Evolutionary conservation across 2,113 vertebrate genomes (phyloP).

Genomic region (Hippocampus comes): DNA sequence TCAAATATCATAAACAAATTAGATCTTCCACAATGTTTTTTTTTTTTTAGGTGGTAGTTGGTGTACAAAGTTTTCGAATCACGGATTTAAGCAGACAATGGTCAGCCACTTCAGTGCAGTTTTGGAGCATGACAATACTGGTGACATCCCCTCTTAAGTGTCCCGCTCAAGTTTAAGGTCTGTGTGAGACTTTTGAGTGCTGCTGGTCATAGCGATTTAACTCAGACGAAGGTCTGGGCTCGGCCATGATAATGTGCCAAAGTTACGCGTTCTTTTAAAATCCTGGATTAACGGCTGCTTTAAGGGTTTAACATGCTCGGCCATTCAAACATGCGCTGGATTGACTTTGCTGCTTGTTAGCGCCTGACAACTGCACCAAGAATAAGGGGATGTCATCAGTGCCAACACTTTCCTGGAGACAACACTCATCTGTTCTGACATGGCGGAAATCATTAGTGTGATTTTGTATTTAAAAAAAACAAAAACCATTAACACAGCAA

Average conservation of each 20-base stretch:
- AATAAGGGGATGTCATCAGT: not conserved
- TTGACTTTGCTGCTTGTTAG: conserved; percentile 63
- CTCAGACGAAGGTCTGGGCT: conserved; percentile 57
- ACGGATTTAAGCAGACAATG: not conserved
- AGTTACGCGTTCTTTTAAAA: conserved; percentile 64
- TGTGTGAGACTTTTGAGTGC: conserved; percentile 47
- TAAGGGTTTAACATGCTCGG: conserved; percentile 71
- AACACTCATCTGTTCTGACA: not conserved
- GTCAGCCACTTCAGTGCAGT: not conserved
- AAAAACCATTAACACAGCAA: not conserved
- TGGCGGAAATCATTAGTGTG: not conserved
- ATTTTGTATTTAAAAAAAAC: not conserved
- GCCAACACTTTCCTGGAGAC: not conserved
- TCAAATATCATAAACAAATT: not conserved
- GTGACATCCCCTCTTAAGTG: not conserved
- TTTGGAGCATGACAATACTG: not conserved
- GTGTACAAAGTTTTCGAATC: not conserved
- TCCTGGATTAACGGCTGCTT: conserved; percentile 75
- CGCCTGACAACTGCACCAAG: conserved; percentile 14
- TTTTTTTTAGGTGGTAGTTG: not conserved
- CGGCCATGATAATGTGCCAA: conserved; percentile 63
- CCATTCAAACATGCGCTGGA: conserved; percentile 66
- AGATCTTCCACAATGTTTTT: not conserved
- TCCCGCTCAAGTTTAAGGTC: conserved; percentile 23
- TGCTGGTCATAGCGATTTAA: conserved; percentile 47